Conservation (phyloP, 92 coral and sea anemone genomes). For the Muricea muricata region DNA sequence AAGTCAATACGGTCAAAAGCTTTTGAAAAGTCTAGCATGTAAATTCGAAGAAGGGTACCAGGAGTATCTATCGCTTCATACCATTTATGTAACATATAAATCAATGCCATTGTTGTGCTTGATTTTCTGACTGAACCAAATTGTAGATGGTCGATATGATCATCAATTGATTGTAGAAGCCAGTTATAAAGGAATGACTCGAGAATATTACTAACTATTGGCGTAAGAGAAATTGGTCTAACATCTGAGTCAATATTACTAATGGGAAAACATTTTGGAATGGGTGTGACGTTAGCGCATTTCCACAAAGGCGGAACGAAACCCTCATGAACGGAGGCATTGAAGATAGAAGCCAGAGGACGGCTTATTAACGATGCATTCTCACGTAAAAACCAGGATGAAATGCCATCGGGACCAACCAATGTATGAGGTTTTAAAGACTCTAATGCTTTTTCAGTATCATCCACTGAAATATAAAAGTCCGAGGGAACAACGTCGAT, state of each 20-base stretch:
- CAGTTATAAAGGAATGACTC: slow-evolving; percentile 37
- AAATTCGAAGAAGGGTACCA: background rate
- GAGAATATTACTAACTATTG: slow-evolving; percentile 32
- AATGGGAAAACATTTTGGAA: slow-evolving; percentile 12
- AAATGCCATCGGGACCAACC: slow-evolving; percentile 12
- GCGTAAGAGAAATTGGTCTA: slow-evolving; percentile 26
- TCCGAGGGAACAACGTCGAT: background rate
- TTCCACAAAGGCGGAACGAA: slow-evolving; percentile 45
- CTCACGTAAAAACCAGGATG: slow-evolving; percentile 32
- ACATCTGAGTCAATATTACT: slow-evolving; percentile 21
- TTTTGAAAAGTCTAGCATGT: slow-evolving; percentile 29
- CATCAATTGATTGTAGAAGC: background rate
- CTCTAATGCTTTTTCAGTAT: background rate
- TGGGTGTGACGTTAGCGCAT: slow-evolving; percentile 28
- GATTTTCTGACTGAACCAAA: background rate
- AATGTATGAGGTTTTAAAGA: background rate
- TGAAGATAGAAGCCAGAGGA: slow-evolving; percentile 34
- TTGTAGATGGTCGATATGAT: background rate
- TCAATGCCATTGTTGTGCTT: background rate
- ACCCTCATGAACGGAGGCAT: slow-evolving; percentile 27
- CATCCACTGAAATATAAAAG: background rate
- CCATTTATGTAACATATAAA: too few species aligned
- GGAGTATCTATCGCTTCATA: background rate
- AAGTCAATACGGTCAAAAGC: too few species aligned
- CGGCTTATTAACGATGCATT: background rate